phyloP scores from a whole-genome alignment of 2,113 vertebrate species.

The Tragelaphus imberbis region DNA sequence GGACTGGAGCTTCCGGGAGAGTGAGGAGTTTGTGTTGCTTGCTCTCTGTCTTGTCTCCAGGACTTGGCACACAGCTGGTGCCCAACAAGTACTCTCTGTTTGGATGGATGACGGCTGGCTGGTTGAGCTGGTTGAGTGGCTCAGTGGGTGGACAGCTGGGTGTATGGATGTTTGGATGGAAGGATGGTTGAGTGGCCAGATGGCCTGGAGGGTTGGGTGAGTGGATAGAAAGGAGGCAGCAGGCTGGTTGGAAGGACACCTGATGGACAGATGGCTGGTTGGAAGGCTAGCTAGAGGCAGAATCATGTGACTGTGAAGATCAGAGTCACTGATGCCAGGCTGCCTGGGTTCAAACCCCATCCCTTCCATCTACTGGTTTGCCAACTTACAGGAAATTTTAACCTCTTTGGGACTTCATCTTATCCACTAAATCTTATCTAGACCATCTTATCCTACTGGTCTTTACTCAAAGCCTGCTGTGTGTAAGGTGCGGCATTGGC shows the following conservation, averaged over 20 bases:
- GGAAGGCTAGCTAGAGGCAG: background rate
- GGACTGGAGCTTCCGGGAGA: background rate
- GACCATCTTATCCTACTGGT: fast-evolving
- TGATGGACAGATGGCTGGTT: too few species aligned
- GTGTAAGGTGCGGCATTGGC: background rate
- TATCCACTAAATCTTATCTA: background rate
- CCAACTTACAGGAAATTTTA: background rate
- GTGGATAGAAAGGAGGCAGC: background rate
- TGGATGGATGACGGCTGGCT: background rate
- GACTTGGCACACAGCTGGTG: background rate
- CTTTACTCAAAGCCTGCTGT: background rate
- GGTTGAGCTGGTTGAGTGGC: background rate
- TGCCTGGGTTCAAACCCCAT: background rate
- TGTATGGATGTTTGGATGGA: background rate
- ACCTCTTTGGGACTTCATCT: background rate
- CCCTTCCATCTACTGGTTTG: background rate
- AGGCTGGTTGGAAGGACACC: background rate
- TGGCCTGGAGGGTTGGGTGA: background rate
- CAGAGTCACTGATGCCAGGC: background rate
- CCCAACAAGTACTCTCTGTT: background rate
- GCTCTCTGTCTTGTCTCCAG: fast-evolving
- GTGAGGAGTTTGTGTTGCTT: background rate
- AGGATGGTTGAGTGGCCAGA: background rate
- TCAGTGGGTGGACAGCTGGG: background rate
- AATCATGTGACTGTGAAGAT: background rate